A percentile compares a stretch with the other conserved stretches of the same genome.
phyloP scores from a whole-genome alignment of 1,140 invertebrate species.

The Penaeus japonicus region DNA sequence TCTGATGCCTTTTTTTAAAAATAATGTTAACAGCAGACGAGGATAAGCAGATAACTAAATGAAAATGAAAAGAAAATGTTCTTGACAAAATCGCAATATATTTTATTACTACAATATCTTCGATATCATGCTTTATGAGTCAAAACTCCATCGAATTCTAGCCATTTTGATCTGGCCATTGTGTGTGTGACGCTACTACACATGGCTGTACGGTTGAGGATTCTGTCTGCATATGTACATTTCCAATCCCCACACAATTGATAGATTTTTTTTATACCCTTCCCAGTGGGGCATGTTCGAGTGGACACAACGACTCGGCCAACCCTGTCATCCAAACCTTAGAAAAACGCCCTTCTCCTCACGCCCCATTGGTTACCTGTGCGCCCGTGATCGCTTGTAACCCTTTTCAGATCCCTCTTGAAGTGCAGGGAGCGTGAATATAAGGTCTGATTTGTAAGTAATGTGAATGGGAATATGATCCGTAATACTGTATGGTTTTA shows the following conservation, averaged over 20 bases:
- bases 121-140: too few relatives aligned
- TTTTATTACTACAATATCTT: too few relatives aligned
- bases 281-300: slow-evolving; percentile 26
- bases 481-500: background rate
- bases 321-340: slow-evolving; percentile 38
- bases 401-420: slow-evolving; percentile 36
- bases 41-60: too few relatives aligned
- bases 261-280: background rate
- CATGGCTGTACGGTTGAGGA: too few relatives aligned
- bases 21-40: too few relatives aligned
- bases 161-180: too few relatives aligned
- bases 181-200: too few relatives aligned
- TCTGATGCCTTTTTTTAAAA: too few relatives aligned
- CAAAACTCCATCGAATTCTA: too few relatives aligned
- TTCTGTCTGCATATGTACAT: too few relatives aligned
- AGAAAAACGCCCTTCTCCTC: slow-evolving; percentile 20
- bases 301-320: slow-evolving; percentile 43
- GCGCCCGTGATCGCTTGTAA: slow-evolving; percentile 18
- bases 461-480: background rate
- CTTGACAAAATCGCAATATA: too few relatives aligned
- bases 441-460: background rate
- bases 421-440: background rate
- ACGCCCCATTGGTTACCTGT: slow-evolving; percentile 32
- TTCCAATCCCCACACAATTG: background rate
- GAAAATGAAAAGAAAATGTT: too few relatives aligned